Percentiles rank a stretch among this genome's conserved stretches.
phyloP scores from a whole-genome alignment of 2,888 invertebrate species.

The Alcis repandata region DNA sequence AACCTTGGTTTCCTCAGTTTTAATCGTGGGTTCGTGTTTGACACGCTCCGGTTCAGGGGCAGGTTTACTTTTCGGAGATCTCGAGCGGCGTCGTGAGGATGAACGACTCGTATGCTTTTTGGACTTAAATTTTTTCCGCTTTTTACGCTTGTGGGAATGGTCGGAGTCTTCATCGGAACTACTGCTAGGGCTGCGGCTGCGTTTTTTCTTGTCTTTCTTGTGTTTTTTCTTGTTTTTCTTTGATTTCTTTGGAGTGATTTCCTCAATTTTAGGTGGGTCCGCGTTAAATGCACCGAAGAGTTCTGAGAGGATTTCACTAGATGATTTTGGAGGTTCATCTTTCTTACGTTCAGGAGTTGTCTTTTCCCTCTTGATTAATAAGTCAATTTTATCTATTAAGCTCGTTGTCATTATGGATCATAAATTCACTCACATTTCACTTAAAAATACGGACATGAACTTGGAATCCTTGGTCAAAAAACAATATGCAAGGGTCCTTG shows the following conservation, averaged over 20 bases:
- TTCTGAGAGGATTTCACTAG: conserved; percentile 93
- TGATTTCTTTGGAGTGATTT: conserved; percentile 71
- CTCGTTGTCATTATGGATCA: conserved; percentile 64
- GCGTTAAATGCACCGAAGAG: conserved; percentile 93
- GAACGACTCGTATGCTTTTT: conserved; percentile 69
- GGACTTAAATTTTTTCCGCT: conserved; percentile 85
- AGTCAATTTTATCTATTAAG: conserved; percentile 79
- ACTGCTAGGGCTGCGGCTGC: conserved; percentile 76
- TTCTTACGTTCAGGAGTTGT: conserved; percentile 79
- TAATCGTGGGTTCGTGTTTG: conserved; percentile 50
- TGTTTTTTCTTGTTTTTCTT: conserved; percentile 88
- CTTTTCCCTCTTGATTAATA: conserved; percentile 79
- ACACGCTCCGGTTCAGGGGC: conserved; percentile 54
- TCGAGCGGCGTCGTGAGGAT: conserved; percentile 54
- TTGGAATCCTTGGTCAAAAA: not conserved
- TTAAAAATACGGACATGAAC: not conserved
- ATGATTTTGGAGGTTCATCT: conserved; percentile 87
- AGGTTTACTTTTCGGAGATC: conserved; percentile 65
- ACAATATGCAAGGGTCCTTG: too few species aligned
- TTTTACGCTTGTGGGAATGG: conserved; percentile 85
- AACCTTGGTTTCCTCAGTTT: conserved; percentile 18
- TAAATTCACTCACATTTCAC: not conserved
- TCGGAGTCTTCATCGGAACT: conserved; percentile 76
- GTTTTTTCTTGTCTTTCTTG: conserved; percentile 87
- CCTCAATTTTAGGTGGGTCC: conserved; percentile 87